phyloP scores from a whole-genome alignment of 2,113 vertebrate genomes.

The Trematomus loennbergii region DNA sequence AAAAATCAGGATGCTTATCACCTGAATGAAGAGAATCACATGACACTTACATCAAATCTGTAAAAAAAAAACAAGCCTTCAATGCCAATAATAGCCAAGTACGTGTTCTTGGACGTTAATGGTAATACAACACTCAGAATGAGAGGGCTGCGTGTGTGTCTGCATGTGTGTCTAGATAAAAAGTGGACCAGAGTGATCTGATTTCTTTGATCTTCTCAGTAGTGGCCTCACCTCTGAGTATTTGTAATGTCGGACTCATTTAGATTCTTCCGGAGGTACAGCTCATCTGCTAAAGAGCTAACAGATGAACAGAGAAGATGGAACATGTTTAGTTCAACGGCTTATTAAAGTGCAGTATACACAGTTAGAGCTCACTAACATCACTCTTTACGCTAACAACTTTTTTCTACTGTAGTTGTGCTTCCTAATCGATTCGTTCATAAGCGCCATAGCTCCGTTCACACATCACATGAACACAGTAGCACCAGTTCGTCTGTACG shows the following conservation, averaged over 20 bases:
- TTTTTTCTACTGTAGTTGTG: slow-evolving; percentile 20
- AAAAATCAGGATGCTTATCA: neutral
- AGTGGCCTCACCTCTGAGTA: neutral
- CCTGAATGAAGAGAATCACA: neutral
- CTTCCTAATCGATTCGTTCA: slow-evolving; percentile 8
- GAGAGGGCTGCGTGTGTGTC: neutral
- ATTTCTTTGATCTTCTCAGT: slow-evolving; percentile 12
- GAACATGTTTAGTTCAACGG: slow-evolving; percentile 1
- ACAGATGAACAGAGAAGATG: neutral
- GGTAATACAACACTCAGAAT: slow-evolving; percentile 21
- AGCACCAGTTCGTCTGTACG: slow-evolving; percentile 16
- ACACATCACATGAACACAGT: neutral
- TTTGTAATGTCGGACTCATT: neutral
- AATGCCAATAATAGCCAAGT: neutral
- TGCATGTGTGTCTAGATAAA: neutral
- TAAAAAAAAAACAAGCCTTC: neutral
- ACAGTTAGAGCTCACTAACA: neutral
- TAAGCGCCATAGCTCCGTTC: neutral
- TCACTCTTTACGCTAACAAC: neutral
- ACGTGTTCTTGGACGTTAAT: neutral
- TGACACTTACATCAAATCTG: neutral
- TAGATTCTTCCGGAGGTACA: slow-evolving; percentile 19
- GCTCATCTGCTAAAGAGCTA: slow-evolving; percentile 1
- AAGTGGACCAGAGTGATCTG: slow-evolving; percentile 34
- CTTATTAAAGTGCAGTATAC: neutral